Base-by-base conservation (phyloP, 2,113 vertebrate species). In the Climacteris rufus region DNA sequence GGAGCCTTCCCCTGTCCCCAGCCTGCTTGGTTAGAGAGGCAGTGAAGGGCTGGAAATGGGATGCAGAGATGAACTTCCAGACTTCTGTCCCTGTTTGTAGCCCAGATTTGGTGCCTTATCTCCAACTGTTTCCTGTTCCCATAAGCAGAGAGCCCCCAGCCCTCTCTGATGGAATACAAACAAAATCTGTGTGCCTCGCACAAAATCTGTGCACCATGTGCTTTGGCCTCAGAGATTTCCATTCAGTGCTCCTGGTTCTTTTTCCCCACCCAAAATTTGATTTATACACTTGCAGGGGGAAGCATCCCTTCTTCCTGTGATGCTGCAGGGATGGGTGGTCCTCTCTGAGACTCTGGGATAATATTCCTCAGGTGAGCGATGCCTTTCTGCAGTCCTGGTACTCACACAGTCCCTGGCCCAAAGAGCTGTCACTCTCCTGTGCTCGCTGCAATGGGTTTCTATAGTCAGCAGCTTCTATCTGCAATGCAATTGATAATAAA, bases 101-200 rank as follows among this genome's bases (percentile, higher is more conserved):
- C 42, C 37, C 80, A 57, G 31, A 33, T 71, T 25, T 44, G 30
- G 78, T 56, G 68, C 64, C 42, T 56, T n/a, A 10, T 63, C 61
- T 72, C 63, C 70, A 27, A 11, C 47, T 0, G 49, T 90, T 80
- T 77, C 44, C 72, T 60, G 33, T 28, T 64, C 52, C 75, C 47
- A 21, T 9, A 54, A 42, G 44, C 85, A 76, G 59, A 53, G 56
- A 95, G 40, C 59, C 54, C 53, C 49, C 77, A 76, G n/a, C 60
- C 61, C 49, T 64, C 40, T 30, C 79, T 20, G 76, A 17, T 64
- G 63, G 22, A 85, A n/a, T 0, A 18, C 78, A 65, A 90, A 93
- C 90, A 76, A 56, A 89, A 89, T 13, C 90, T 59, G 21, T 47
- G 83, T n/a, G n/a, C n/a, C n/a, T n/a, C n/a, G n/a, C n/a, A 93